A percentile compares a stretch with the other conserved stretches of the same genome.
Conservation (phyloP, 2,113 vertebrate genomes). For the Parotia lawesii region DNA sequence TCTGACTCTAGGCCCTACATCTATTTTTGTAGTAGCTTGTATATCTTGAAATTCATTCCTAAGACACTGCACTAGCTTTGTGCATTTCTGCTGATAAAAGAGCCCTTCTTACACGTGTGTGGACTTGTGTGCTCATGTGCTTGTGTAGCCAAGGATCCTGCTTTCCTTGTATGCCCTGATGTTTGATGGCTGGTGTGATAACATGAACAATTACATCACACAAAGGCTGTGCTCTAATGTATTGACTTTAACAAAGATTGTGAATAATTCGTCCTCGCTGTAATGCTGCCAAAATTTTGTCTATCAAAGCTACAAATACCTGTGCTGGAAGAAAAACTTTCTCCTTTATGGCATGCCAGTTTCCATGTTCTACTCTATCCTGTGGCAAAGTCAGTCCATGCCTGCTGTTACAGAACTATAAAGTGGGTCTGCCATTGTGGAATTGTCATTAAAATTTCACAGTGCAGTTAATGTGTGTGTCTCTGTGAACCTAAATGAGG, state of each 20-base stretch:
- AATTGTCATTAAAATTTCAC: background rate
- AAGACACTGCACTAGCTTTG: background rate
- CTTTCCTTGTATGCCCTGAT: background rate
- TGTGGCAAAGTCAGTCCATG: background rate
- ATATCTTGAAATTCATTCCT: background rate
- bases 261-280: background rate
- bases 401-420: background rate
- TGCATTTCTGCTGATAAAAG: background rate
- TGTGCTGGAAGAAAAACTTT: background rate
- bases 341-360: background rate
- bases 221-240: background rate
- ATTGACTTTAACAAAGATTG: background rate
- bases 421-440: background rate
- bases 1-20: background rate
- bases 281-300: background rate
- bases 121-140: background rate
- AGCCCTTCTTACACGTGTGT: background rate
- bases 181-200: background rate
- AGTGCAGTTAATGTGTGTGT: background rate
- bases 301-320: background rate
- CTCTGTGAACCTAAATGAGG: background rate
- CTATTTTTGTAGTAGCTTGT: background rate
- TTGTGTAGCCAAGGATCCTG: background rate
- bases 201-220: background rate
- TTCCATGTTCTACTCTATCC: background rate